Percentiles rank a stretch among this genome's conserved stretches.
These are phyloP conservation scores for Eulimnadia texana DNA, from an alignment of 1,140 invertebrate genomes.

Conservation along the genomic window DNA sequence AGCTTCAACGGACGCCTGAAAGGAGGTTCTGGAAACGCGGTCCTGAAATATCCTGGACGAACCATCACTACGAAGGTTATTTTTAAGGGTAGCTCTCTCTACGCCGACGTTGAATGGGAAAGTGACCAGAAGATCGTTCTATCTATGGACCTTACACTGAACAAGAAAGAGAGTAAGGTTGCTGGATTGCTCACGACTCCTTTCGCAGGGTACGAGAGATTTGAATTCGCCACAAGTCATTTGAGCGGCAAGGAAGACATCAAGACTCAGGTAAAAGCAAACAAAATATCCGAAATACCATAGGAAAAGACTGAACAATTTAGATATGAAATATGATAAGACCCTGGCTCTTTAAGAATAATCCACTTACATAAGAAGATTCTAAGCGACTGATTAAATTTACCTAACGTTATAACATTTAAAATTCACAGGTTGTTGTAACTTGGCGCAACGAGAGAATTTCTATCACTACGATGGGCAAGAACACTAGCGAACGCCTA, in stretches of 20 bases:
- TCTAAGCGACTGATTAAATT: too few relatives aligned
- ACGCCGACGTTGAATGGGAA: constrained; percentile 13
- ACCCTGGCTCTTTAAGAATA: too few relatives aligned
- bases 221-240: background rate
- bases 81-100: background rate
- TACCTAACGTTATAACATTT: too few relatives aligned
- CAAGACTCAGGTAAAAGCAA: background rate
- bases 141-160: background rate
- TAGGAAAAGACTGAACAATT: too few relatives aligned
- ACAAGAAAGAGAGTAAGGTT: background rate
- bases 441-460: constrained; percentile 7
- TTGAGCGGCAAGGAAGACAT: background rate
- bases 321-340: too few relatives aligned
- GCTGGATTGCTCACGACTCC: constrained; percentile 10
- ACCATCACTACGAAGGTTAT: constrained; percentile 1
- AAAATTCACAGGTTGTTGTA: background rate
- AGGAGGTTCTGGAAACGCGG: background rate
- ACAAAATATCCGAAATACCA: too few relatives aligned
- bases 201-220: constrained; percentile 6
- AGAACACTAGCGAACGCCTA: background rate
- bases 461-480: background rate
- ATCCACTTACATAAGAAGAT: too few relatives aligned
- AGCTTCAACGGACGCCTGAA: constrained; percentile 2
- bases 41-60: constrained; percentile 13
- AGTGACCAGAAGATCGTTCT: background rate